Conservation (phyloP, 2,113 vertebrate species). For the Thomomys bottae region DNA sequence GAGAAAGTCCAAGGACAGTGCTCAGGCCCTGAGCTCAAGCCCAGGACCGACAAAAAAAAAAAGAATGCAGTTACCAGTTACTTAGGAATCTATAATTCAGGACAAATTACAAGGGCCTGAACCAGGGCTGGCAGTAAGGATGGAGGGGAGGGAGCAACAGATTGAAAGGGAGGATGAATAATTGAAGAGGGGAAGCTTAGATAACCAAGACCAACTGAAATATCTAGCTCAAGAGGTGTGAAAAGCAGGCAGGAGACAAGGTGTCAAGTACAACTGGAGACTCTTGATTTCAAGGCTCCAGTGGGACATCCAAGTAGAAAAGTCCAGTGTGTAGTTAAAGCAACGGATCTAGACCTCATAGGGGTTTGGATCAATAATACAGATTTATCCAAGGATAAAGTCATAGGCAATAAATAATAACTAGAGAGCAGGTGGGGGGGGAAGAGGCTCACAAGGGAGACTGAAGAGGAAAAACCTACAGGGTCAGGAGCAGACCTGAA, state of each 20-base stretch:
- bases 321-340: background rate
- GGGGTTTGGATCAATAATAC: background rate
- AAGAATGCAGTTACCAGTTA: too few relatives aligned
- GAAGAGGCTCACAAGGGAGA: background rate
- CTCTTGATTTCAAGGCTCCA: background rate
- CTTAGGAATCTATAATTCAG: background rate
- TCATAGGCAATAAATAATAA: background rate
- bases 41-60: too few relatives aligned
- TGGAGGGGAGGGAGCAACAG: background rate
- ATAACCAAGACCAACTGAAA: constrained; percentile 26
- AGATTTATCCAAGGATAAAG: background rate
- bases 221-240: background rate
- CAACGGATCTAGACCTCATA: background rate
- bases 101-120: background rate
- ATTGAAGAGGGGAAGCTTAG: background rate
- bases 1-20: too few relatives aligned
- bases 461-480: background rate
- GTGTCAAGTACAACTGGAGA: background rate
- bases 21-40: too few relatives aligned
- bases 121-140: background rate
- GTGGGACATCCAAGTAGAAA: background rate
- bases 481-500: background rate
- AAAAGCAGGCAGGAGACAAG: background rate
- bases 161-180: background rate
- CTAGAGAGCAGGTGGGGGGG: background rate